These are phyloP conservation scores for Amiota communis DNA, from an alignment of 2,888 invertebrate genomes.

Conservation along the genomic window DNA sequence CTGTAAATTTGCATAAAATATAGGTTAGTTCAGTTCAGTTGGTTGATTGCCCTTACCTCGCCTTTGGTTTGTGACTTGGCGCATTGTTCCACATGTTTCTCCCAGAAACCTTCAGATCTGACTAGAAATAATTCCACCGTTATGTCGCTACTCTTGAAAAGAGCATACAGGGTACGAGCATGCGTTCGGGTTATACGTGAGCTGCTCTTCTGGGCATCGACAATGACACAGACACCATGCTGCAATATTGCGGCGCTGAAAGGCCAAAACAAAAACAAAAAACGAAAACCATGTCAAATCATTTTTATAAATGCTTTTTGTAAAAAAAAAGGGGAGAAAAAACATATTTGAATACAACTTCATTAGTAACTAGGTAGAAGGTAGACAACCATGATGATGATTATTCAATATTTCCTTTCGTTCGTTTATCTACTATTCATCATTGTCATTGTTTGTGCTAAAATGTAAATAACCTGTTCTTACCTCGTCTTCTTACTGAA, in stretches of 20 bases:
- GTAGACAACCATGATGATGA: no score
- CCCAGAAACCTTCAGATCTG: conserved; percentile 84
- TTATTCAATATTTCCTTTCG: no score
- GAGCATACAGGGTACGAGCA: conserved; percentile 76
- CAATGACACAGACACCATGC: conserved; percentile 77
- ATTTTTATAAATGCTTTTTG: no score
- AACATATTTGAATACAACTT: no score
- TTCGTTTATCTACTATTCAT: not conserved
- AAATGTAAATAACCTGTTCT: not conserved
- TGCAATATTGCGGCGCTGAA: conserved; percentile 64
- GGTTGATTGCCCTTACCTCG: conserved; percentile 71
- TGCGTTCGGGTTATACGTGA: conserved; percentile 78
- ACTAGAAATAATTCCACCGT: conserved; percentile 78
- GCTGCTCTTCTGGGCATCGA: conserved; percentile 79
- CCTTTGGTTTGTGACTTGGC: conserved; percentile 77
- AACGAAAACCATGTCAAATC: no score
- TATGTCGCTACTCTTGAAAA: conserved; percentile 74
- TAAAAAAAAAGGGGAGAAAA: no score
- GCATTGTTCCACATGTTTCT: conserved; percentile 83
- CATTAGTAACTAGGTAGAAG: no score
- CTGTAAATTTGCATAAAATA: conserved; percentile 26
- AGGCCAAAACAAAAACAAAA: not conserved
- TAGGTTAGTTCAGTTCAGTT: conserved; percentile 16
- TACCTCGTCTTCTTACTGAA: no score
- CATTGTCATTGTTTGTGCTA: conserved; percentile 11